phyloP scores from a whole-genome alignment of 2,888 invertebrate genomes.

The Nymphalis c-album region DNA sequence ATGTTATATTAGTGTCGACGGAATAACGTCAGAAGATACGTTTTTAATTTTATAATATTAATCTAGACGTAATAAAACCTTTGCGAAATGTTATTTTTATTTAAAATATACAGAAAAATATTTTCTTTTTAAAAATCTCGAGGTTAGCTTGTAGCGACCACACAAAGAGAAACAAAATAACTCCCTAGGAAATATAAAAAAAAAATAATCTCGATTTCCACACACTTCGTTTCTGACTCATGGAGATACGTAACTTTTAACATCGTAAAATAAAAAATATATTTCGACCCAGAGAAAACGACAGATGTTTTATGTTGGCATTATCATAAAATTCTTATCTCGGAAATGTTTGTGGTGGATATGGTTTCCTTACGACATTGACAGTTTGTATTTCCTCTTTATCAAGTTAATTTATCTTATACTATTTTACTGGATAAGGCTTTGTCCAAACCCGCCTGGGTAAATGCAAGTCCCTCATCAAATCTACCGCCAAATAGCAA shows the following conservation, averaged over 20 bases:
- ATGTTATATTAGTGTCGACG: too few species aligned
- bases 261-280: constrained; percentile 7
- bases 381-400: neutral
- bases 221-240: neutral
- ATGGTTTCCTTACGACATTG: neutral
- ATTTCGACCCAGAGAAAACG: neutral
- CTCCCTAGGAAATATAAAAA: neutral
- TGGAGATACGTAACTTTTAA: neutral
- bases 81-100: neutral
- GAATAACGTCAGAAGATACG: neutral
- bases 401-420: neutral
- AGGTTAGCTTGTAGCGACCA: neutral
- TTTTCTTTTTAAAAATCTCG: neutral
- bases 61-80: neutral
- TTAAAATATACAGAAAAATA: neutral
- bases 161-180: neutral
- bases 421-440: too few species aligned
- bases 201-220: neutral
- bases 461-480: too few species aligned
- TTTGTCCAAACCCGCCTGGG: too few species aligned
- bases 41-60: neutral
- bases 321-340: constrained; percentile 2
- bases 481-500: too few species aligned
- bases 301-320: neutral
- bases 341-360: neutral